Conservation (phyloP, 2,113 vertebrate genomes). For the Polyodon spathula region DNA sequence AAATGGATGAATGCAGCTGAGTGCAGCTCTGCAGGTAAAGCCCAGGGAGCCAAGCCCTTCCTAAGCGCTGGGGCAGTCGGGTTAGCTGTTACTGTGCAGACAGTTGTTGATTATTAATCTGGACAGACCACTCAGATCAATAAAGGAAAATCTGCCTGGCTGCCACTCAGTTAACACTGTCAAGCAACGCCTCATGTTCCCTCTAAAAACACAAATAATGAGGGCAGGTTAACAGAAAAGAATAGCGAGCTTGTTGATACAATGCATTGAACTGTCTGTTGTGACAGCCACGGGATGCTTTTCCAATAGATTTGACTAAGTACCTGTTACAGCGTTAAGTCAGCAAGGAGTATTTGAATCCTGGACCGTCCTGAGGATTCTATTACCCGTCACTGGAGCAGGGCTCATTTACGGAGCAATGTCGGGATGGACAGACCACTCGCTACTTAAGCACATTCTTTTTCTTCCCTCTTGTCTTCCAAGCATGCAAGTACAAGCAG, state of each 20-base stretch:
- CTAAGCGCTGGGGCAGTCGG: no score
- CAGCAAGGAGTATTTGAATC: constrained; percentile 30
- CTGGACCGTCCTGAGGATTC: constrained; percentile 35
- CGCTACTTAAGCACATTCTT: constrained; percentile 41
- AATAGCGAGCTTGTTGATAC: constrained; percentile 16
- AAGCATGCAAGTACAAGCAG: constrained; percentile 80
- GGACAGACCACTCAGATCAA: no score
- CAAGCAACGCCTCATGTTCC: not conserved
- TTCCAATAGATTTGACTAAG: constrained; percentile 28
- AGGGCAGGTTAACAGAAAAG: constrained; percentile 11
- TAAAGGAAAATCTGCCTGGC: no score
- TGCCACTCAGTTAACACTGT: not conserved
- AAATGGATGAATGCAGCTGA: no score
- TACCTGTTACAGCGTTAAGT: constrained; percentile 25
- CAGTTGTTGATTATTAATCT: no score
- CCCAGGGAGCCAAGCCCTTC: no score
- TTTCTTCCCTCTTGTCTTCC: constrained; percentile 48
- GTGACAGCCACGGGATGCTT: constrained; percentile 25
- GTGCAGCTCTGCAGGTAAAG: no score
- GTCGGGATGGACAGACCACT: constrained; percentile 45
- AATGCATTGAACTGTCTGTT: constrained; percentile 15
- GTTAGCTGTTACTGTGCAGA: no score
- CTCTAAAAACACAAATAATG: constrained; percentile 12
- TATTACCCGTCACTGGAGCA: constrained; percentile 41
- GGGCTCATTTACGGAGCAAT: constrained; percentile 54